Conservation (phyloP, 2,113 vertebrate genomes). For the Pelecanoides urinatrix region DNA sequence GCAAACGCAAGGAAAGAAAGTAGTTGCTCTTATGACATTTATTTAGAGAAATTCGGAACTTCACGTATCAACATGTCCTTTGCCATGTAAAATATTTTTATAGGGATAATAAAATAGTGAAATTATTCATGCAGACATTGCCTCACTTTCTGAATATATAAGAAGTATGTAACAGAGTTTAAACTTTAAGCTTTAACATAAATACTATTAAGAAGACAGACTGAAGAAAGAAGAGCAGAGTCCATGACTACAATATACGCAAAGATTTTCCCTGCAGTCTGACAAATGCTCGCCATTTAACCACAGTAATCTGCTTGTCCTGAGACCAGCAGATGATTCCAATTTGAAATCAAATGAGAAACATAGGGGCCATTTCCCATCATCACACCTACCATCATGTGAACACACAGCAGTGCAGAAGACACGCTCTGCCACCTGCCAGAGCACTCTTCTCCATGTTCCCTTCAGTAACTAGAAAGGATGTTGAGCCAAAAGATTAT, state of each 20-base stretch:
- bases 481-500: background rate
- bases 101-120: background rate
- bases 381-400: rapidly evolving
- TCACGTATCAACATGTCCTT: background rate
- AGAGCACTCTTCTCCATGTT: background rate
- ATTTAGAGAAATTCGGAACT: background rate
- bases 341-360: background rate
- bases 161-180: background rate
- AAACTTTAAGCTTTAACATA: background rate
- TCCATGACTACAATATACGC: background rate
- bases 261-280: background rate
- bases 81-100: background rate
- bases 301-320: background rate
- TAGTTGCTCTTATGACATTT: background rate
- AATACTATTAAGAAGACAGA: background rate
- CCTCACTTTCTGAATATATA: background rate
- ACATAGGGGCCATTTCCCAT: background rate
- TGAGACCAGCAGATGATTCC: background rate
- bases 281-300: background rate
- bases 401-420: background rate
- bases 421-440: background rate
- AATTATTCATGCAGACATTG: background rate
- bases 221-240: background rate
- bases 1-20: background rate
- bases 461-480: background rate